Percentiles rank a stretch among this genome's conserved stretches.
Conservation (phyloP, 2,797 vertebrate genomes). For the Acestrorhynchus altus region DNA sequence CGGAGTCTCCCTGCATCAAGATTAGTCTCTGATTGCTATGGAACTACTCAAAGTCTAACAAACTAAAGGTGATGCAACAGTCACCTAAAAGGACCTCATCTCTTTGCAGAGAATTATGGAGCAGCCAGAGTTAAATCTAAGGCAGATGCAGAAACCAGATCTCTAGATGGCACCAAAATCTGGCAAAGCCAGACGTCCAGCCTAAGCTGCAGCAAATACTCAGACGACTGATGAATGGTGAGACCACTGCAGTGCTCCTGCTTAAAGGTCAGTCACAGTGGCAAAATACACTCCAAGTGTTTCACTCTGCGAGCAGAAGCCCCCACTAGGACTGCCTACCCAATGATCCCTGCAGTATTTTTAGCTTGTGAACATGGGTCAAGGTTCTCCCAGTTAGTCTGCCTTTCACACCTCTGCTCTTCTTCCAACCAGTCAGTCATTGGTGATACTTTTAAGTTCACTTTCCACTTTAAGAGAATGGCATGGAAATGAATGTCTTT, state of each 20-base stretch:
- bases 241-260: slow-evolving; percentile 14
- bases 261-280: slow-evolving; percentile 35
- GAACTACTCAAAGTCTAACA: neutral
- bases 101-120: neutral
- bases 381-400: slow-evolving; percentile 63
- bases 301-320: slow-evolving; percentile 38
- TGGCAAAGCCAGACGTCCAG: slow-evolving; percentile 3
- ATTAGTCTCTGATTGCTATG: slow-evolving; percentile 3
- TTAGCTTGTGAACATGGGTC: slow-evolving; percentile 72
- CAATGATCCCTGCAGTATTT: slow-evolving; percentile 67
- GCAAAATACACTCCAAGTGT: slow-evolving; percentile 54
- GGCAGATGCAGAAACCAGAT: neutral
- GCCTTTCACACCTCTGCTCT: slow-evolving; percentile 43
- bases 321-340: slow-evolving; percentile 53
- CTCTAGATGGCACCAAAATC: neutral
- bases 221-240: neutral
- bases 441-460: slow-evolving; percentile 38
- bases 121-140: slow-evolving; percentile 2
- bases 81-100: slow-evolving; percentile 1
- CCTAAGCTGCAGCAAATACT: neutral
- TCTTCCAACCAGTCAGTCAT: slow-evolving; percentile 36
- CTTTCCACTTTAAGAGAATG: slow-evolving; percentile 20
- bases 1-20: slow-evolving; percentile 67
- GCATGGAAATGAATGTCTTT: neutral
- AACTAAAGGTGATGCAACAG: slow-evolving; percentile 38